Conservation (phyloP, 2,797 vertebrate species). For the Eremophila alpestris region DNA sequence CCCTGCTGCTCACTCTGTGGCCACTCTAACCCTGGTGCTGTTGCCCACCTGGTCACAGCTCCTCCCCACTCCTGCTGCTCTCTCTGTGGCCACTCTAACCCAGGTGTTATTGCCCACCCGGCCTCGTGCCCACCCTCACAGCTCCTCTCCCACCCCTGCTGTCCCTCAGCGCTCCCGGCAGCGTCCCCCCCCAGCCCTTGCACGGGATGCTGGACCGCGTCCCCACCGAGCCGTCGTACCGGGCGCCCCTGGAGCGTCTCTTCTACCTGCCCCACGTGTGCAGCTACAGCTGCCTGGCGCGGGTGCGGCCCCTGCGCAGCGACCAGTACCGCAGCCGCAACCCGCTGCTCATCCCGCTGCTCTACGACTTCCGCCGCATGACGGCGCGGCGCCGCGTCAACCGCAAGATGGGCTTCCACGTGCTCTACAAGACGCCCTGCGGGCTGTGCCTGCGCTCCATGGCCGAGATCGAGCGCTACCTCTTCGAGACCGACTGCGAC, state of each 20-base stretch:
- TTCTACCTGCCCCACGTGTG: slow-evolving; percentile 92
- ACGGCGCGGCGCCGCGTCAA: slow-evolving; percentile 91
- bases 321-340: slow-evolving; percentile 88
- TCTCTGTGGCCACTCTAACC: too few species aligned
- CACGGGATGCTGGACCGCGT: slow-evolving; percentile 77
- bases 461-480: slow-evolving; percentile 92
- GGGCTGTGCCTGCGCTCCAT: slow-evolving; percentile 95
- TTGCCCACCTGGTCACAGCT: too few species aligned
- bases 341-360: slow-evolving; percentile 90
- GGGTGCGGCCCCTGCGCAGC: slow-evolving; percentile 77
- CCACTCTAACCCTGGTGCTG: too few species aligned
- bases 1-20: too few species aligned
- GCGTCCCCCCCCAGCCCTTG: neutral
- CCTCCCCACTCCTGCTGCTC: neutral
- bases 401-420: slow-evolving; percentile 97
- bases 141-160: neutral
- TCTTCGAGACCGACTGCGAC: slow-evolving; percentile 91
- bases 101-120: neutral
- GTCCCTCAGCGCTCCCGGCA: neutral
- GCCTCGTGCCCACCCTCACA: too few species aligned
- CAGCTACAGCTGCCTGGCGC: slow-evolving; percentile 86
- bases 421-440: slow-evolving; percentile 95
- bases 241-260: slow-evolving; percentile 90
- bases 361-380: slow-evolving; percentile 96
- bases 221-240: slow-evolving; percentile 87